Percentiles rank a stretch among this genome's conserved stretches.
Conservation (phyloP, 2,888 invertebrate species). For the Dinocampus coccinellae region DNA sequence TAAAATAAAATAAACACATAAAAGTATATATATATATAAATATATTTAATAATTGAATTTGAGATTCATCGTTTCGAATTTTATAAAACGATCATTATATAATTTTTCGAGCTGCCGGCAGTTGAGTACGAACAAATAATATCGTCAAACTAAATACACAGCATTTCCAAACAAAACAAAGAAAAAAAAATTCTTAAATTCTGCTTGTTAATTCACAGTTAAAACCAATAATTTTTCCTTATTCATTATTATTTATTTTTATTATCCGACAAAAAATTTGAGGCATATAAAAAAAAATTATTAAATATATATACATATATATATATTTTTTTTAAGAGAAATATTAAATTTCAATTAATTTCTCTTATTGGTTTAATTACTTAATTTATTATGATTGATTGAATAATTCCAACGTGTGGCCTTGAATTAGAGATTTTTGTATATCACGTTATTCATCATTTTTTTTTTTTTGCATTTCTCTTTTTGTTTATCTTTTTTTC, state of each 20-base stretch:
- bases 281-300: too few species aligned
- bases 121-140: background rate
- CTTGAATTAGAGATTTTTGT: conserved; percentile 13
- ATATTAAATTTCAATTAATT: background rate
- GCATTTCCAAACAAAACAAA: too few species aligned
- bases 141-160: background rate
- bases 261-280: too few species aligned
- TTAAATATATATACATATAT: too few species aligned
- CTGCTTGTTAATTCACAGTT: background rate
- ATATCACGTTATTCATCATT: too few species aligned
- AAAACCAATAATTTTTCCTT: too few species aligned
- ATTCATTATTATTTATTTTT: too few species aligned
- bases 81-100: background rate
- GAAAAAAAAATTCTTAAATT: background rate
- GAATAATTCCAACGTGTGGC: background rate
- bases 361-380: background rate
- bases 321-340: too few species aligned
- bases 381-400: too few species aligned
- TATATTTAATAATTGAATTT: background rate
- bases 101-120: background rate
- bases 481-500: background rate
- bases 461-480: background rate
- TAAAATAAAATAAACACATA: too few species aligned
- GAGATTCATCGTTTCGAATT: background rate
- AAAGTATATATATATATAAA: background rate